Evolutionary conservation across 2,797 vertebrate species (phyloP).

Genomic region (Aphelocoma californica): DNA sequence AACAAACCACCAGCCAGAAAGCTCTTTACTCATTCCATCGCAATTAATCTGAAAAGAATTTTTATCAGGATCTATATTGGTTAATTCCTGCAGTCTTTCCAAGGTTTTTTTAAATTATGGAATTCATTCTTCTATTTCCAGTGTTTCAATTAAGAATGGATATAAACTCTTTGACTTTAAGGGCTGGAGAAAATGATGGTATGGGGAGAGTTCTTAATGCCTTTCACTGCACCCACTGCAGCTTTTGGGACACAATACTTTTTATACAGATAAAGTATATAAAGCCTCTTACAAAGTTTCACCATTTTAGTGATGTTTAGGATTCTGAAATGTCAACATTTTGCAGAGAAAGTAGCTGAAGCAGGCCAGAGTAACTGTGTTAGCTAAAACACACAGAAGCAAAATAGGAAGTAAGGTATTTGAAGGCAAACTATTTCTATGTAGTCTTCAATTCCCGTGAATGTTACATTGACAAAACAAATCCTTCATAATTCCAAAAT

Average conservation of each 20-base stretch:
- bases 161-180: neutral
- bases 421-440: neutral
- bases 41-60: neutral
- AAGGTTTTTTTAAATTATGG: neutral
- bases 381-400: neutral
- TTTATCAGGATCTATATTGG: neutral
- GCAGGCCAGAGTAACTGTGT: neutral
- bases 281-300: neutral
- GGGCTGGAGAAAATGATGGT: neutral
- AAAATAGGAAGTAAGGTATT: neutral
- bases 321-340: slow-evolving; percentile 6
- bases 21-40: neutral
- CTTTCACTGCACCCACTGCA: neutral
- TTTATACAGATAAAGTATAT: neutral
- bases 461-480: neutral
- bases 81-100: neutral
- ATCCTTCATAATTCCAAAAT: neutral
- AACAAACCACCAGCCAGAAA: neutral
- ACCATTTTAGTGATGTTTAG: neutral
- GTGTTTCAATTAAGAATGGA: neutral
- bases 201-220: neutral
- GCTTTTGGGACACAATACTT: neutral
- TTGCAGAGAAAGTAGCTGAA: slow-evolving; percentile 18
- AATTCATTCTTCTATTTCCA: neutral
- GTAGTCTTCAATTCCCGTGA: neutral